A percentile compares a stretch with the other conserved stretches of the same genome.
phyloP scores from a whole-genome alignment of 2,797 vertebrate genomes.

The Eulemur coronatus region DNA sequence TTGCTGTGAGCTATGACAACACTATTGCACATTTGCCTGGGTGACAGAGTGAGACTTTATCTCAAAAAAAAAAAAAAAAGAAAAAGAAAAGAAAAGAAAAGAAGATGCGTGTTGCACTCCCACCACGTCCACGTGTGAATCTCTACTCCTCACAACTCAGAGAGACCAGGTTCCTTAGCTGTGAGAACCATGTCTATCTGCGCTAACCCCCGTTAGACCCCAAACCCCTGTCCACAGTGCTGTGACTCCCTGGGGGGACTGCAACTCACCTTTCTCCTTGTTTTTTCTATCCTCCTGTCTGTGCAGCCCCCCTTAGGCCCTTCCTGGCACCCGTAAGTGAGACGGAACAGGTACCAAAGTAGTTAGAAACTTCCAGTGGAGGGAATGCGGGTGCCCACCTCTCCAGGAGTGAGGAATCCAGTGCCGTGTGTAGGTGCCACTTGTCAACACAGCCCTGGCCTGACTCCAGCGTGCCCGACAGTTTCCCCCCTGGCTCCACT shows the following conservation, averaged over 20 bases:
- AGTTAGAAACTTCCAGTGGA: neutral
- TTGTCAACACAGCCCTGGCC: neutral
- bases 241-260: fast-evolving
- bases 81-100: neutral
- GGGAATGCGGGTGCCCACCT: neutral
- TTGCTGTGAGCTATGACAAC: neutral
- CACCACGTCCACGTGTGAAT: fast-evolving
- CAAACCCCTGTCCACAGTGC: fast-evolving
- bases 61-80: neutral
- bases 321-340: neutral
- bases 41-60: neutral
- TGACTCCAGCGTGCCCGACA: neutral
- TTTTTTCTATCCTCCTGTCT: neutral
- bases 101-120: neutral
- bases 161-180: fast-evolving
- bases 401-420: neutral
- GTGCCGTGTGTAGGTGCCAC: fast-evolving
- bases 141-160: neutral
- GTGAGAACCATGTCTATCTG: too few species aligned
- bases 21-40: neutral
- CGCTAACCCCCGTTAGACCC: neutral
- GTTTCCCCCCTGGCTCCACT: neutral
- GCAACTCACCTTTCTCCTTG: neutral
- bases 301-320: neutral
- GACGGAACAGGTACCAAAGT: neutral